Evolutionary conservation across 1,140 invertebrate genomes (phyloP), one percentile per base, ranked within the genome.

Genomic region (Caenorhabditis remanei): DNA sequence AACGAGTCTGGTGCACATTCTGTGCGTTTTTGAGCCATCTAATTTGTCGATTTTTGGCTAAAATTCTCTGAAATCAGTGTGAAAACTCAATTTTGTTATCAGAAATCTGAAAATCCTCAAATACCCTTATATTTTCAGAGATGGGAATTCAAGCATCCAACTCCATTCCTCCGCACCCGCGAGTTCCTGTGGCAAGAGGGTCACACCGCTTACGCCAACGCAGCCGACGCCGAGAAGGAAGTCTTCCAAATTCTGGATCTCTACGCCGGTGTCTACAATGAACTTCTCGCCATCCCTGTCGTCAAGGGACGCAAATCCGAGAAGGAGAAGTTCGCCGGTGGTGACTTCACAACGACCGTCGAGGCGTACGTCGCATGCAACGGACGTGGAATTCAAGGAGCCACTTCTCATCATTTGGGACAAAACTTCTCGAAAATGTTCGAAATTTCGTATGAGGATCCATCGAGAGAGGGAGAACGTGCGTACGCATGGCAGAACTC

Each of bases 401-500:
- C 95, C 0, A 99, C 98, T 0, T 99, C 97, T 87, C 98, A 99
- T 94, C 96, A 98, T 93, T 94, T 99, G 40, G 98, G 98, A 0
- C 98, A 99, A 94, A 99, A 99, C 93, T 99, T 99, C 93, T 98
- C 97, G 0, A 98, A 98, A 93, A 99, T 99, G 97, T 99, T 99
- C 94, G 97, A 99, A 88, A 98, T 99, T 87, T 94, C 96, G 8
- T 97, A 95, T 92, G 97, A 99, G 93, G 96, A 98, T 65, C 86
- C 86, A 48, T 21, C 58, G 11, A 32, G 16, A 16, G 82, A 55
- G 0, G 86, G 82, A 83, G 21, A 83, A 16, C 21, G 84, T 32
- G 85, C 83, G 14, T 98, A 95, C 93, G 96, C 97, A 6, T 99
- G 95, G 93, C 98, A 99, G 93, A 99, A 99, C 93, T 99, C 97